Base-by-base conservation (phyloP, 2,797 vertebrate species). In the Choloepus didactylus region DNA sequence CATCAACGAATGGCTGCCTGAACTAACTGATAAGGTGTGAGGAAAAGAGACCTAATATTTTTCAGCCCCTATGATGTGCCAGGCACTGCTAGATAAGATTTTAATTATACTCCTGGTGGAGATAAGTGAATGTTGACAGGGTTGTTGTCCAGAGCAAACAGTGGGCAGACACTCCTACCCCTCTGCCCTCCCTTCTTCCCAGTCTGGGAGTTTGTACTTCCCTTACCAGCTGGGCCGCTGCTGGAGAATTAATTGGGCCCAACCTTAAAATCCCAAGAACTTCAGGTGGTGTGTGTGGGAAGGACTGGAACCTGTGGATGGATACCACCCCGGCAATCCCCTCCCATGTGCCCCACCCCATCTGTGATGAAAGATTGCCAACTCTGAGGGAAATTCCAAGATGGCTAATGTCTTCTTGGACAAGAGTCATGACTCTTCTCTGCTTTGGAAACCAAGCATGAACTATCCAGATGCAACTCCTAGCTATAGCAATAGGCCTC, bases 11-110 rank as follows among this genome's bases (percentile, higher is more conserved):
- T 51, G 59, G 21, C 6, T 21, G n/a, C 16, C 95, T 92, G 46
- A 62, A 81, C 59, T 85, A 46, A 72, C 96, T 91, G 97, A 96
- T 93, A 97, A 96, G 76, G n/a, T 35, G 0, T 54, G 15, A 92
- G 44, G 46, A 94, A 60, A 95, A 69, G 64, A 92, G 25, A 94
- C 51, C 41, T 75, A 94, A 91, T 59, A 67, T 88, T 92, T 94
- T 59, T 59, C 21, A 87, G 60, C 51, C 44, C 66, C 64, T 66
- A 10, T 62, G 60, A 70, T 6, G 76, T 94, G 86, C 94, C 94
- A 75, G 59, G 92, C 31, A 87, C 72, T 77, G 25, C 81, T 54
- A 97, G 64, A 75, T 90, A 77, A 64, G 62, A 25, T 84, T 91
- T 89, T 66, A 51, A 56, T 69, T 69, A 56, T n/a, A 88, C 56